Evolutionary conservation across 2,797 vertebrate species (phyloP).

Genomic region (Manis pentadactyla): DNA sequence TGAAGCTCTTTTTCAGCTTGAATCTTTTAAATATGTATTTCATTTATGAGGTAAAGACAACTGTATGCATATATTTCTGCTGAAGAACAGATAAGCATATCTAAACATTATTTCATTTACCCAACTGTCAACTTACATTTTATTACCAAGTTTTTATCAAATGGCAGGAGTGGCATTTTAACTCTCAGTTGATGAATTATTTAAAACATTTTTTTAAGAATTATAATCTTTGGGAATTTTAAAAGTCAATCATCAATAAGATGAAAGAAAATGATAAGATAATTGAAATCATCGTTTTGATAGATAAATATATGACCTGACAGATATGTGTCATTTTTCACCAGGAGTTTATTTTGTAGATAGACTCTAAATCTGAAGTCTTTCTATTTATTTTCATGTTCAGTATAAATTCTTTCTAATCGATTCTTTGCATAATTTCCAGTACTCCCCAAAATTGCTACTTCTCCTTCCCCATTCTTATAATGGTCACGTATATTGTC

Average conservation of each 20-base stretch:
- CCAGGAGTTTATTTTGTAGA: neutral
- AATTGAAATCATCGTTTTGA: neutral
- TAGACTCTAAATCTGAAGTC: neutral
- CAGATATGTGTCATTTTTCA: neutral
- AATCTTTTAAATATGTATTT: neutral
- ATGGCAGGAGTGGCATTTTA: neutral
- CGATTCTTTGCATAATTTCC: neutral
- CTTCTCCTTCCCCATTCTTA: neutral
- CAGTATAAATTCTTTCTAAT: neutral
- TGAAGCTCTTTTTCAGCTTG: neutral
- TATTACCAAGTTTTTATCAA: neutral
- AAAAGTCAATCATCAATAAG: neutral
- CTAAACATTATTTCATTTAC: constrained; percentile 25
- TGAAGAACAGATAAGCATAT: neutral
- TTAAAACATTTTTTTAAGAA: constrained; percentile 40
- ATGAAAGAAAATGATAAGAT: constrained; percentile 3
- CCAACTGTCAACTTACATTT: neutral
- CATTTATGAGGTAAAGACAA: neutral
- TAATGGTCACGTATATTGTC: neutral
- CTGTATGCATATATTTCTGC: neutral
- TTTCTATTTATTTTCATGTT: neutral
- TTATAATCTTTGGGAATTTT: neutral
- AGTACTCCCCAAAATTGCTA: rapidly evolving
- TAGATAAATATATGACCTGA: neutral
- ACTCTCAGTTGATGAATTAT: neutral